phyloP scores from a whole-genome alignment of 2,113 vertebrate species.

The Etia nguti region DNA sequence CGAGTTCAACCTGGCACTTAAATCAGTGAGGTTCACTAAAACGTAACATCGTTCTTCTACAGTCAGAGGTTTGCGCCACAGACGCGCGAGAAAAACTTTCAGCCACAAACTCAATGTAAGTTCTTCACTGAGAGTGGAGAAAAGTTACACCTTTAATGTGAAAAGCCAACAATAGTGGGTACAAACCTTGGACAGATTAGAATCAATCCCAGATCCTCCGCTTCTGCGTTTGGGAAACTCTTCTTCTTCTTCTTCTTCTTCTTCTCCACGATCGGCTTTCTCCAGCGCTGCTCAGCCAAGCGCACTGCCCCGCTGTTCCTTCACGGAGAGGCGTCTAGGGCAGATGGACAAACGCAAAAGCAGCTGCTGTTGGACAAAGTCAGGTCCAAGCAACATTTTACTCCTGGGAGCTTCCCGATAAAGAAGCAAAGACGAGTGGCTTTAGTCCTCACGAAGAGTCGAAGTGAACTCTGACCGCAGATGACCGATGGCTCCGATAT shows the following conservation, averaged over 20 bases:
- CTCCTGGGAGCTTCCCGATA: background rate
- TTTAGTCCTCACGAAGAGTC: background rate
- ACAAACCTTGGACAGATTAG: slow-evolving; percentile 6
- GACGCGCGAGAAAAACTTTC: background rate
- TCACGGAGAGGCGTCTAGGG: background rate
- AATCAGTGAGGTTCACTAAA: background rate
- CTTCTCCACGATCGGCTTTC: background rate
- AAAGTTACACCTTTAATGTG: fast-evolving
- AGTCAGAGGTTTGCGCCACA: background rate
- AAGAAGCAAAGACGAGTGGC: background rate
- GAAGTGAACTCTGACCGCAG: background rate
- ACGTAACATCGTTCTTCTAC: fast-evolving
- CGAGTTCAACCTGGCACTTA: background rate
- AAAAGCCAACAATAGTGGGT: background rate
- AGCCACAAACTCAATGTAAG: background rate
- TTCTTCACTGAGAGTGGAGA: background rate
- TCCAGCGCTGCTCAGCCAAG: background rate
- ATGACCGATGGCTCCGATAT: background rate
- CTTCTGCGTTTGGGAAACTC: background rate
- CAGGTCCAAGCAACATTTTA: background rate
- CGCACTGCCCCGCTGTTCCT: slow-evolving; percentile 5
- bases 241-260: background rate
- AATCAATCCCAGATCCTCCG: background rate
- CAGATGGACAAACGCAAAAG: background rate
- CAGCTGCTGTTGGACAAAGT: background rate